Percentiles rank a stretch among this genome's conserved stretches.
phyloP scores from a whole-genome alignment of 2,888 invertebrate genomes.

The Philereme vetulata region DNA sequence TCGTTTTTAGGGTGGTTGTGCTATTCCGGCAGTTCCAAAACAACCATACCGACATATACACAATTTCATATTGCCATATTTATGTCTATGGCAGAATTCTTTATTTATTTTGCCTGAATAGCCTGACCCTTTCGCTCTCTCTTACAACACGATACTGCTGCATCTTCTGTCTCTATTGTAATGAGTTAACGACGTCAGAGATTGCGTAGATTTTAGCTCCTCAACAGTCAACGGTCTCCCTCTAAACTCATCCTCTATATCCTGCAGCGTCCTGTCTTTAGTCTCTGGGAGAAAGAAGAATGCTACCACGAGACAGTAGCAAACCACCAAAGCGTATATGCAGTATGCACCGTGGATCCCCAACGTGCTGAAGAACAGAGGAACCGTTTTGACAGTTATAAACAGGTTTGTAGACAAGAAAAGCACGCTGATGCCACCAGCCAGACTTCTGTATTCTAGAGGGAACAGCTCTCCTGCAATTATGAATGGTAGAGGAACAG shows the following conservation, averaged over 20 bases:
- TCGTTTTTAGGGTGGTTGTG: no score
- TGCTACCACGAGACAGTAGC: conserved; percentile 55
- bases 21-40: no score
- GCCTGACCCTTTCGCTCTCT: background rate
- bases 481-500: conserved; percentile 86
- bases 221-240: conserved; percentile 51
- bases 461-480: conserved; percentile 88
- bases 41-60: no score
- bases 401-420: conserved; percentile 61
- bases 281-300: conserved; percentile 65
- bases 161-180: conserved; percentile 42
- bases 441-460: conserved; percentile 82
- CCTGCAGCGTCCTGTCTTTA: conserved; percentile 64
- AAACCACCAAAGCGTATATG: conserved; percentile 56
- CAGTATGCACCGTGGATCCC: conserved; percentile 60
- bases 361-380: conserved; percentile 52
- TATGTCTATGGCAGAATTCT: no score
- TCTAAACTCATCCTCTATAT: conserved; percentile 67
- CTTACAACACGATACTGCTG: conserved; percentile 41
- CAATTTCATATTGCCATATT: background rate
- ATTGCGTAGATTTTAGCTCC: conserved; percentile 45
- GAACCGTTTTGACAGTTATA: conserved; percentile 59
- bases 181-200: conserved; percentile 40
- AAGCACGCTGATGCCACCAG: conserved; percentile 67
- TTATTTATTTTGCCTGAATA: no score